A percentile compares a stretch with the other conserved stretches of the same genome.
These are phyloP conservation scores for Drosophila pseudoobscura DNA, from an alignment of 1,140 invertebrate species.

Conservation along the genomic window DNA sequence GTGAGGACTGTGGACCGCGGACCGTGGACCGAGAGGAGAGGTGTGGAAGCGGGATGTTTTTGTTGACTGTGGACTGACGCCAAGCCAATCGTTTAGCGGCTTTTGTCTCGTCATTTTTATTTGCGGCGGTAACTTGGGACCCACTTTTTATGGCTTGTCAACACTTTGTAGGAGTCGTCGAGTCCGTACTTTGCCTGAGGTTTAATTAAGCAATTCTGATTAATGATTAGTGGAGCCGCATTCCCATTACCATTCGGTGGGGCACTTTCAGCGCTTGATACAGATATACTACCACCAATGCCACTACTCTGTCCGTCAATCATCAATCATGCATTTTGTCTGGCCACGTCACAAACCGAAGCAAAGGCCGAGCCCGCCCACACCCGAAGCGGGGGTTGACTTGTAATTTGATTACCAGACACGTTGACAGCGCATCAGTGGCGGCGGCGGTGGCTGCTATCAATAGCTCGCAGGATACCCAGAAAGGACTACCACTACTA, in stretches of 20 bases:
- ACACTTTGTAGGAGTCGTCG: constrained; percentile 47
- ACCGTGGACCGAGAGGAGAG: not conserved
- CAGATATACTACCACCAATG: too few species aligned
- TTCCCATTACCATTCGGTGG: constrained; percentile 18
- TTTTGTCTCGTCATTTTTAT: constrained; percentile 62
- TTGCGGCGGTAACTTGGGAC: constrained; percentile 23
- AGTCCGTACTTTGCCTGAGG: constrained; percentile 22
- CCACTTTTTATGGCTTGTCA: constrained; percentile 61
- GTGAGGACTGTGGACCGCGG: not conserved
- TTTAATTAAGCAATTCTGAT: constrained; percentile 64
- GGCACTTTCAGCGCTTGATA: too few species aligned
- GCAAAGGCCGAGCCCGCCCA: not conserved
- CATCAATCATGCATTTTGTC: constrained; percentile 73
- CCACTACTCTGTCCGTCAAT: constrained; percentile 19
- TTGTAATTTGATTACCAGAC: constrained; percentile 71
- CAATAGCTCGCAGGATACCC: too few species aligned
- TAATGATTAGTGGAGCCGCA: constrained; percentile 45
- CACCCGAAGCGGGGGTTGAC: constrained; percentile 46
- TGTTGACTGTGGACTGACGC: constrained; percentile 39
- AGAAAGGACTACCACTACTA: too few species aligned
- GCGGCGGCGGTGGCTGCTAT: too few species aligned
- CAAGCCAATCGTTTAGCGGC: constrained; percentile 68
- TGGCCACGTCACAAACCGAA: constrained; percentile 26
- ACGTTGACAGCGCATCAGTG: not conserved
- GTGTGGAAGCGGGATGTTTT: too few species aligned